Base-by-base conservation (phyloP, 2,888 invertebrate species). In the Cactoblastis cactorum region DNA sequence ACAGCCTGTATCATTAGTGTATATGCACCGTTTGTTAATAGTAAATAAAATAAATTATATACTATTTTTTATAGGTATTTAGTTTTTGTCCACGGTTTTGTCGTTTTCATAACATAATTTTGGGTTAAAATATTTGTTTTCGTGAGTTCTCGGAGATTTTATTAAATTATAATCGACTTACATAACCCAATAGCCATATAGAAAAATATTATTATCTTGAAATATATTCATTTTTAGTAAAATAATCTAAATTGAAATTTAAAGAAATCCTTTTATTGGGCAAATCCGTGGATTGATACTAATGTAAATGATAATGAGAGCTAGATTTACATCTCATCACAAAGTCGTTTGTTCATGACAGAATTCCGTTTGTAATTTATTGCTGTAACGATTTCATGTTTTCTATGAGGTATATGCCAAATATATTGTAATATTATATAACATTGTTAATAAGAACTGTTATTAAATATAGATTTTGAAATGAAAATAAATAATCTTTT, bases 341-440 rank as follows among this genome's bases (percentile, higher is more conserved):
- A 83, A 74, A 67, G 58, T 52, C 65, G 62, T 59, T 62, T 45
- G 54, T 55, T 55, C 55, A 54, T 58, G 60, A 55, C 59, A 41
- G 14, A 34, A 28, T 22, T 41, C 49, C 63, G 37, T 62, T 63
- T 66, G 63, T 79, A 74, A 72, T 72, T 75, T 75, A 73, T 76
- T 73, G 69, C 70, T 69, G 68, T 70, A 71, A 71, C 67, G 68
- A 68, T 74, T 74, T 74, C 71, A 71, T 48, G 67, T 76, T 82
- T 76, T 74, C 61, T 71, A 66, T 83, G 81, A 86, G 76, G 80
- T 81, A 74, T 82, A 88, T 85, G 84, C 89, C 89, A 89, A 89
- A 89, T 89, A 89, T 87, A 85, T 88, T 83, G 80, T 86, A 83
- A 81, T 83, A 79, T 80, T 78, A 79, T 80, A 81, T 84, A 81